Evolutionary conservation across 2,797 vertebrate genomes (phyloP).

Genomic region (Aeoliscus strigatus): DNA sequence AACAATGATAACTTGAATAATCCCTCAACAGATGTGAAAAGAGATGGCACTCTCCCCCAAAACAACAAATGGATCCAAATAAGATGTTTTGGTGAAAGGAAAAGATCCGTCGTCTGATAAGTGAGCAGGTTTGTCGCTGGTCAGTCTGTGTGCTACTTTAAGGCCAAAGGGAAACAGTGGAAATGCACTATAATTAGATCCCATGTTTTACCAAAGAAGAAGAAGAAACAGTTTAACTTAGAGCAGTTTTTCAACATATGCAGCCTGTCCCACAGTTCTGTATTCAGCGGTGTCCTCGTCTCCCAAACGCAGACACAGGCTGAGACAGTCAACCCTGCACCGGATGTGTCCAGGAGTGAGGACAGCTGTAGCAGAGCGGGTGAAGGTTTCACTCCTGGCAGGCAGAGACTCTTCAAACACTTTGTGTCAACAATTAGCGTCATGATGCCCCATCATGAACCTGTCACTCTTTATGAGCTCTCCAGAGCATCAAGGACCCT

Average conservation of each 20-base stretch:
- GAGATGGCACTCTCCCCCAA: conserved; percentile 16
- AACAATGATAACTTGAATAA: conserved; percentile 14
- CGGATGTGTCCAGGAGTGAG: conserved; percentile 44
- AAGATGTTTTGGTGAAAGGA: conserved; percentile 13
- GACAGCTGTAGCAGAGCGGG: conserved; percentile 23
- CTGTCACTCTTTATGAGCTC: conserved; percentile 76
- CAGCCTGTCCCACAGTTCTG: conserved; percentile 45
- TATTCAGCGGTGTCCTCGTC: conserved; percentile 33
- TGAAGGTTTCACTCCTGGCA: conserved; percentile 22
- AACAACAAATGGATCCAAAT: conserved; percentile 9
- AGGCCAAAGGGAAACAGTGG: conserved; percentile 52
- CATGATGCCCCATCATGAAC: neutral
- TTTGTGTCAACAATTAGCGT: conserved; percentile 31
- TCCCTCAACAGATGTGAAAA: neutral
- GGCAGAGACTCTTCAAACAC: conserved; percentile 41
- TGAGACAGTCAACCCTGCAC: conserved; percentile 48
- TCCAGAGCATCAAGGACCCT: conserved; percentile 97
- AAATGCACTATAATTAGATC: conserved; percentile 36
- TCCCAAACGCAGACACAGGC: conserved; percentile 37
- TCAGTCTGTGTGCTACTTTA: conserved; percentile 49
- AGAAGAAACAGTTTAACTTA: conserved; percentile 41
- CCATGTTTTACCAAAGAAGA: conserved; percentile 12
- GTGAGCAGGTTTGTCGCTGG: conserved; percentile 11
- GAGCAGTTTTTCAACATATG: conserved; percentile 42
- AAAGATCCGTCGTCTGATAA: conserved; percentile 19